A percentile compares a stretch with the other conserved stretches of the same genome.
These are phyloP conservation scores for Hippocampus kuda DNA, from an alignment of 2,797 vertebrate genomes.

Conservation along the genomic window DNA sequence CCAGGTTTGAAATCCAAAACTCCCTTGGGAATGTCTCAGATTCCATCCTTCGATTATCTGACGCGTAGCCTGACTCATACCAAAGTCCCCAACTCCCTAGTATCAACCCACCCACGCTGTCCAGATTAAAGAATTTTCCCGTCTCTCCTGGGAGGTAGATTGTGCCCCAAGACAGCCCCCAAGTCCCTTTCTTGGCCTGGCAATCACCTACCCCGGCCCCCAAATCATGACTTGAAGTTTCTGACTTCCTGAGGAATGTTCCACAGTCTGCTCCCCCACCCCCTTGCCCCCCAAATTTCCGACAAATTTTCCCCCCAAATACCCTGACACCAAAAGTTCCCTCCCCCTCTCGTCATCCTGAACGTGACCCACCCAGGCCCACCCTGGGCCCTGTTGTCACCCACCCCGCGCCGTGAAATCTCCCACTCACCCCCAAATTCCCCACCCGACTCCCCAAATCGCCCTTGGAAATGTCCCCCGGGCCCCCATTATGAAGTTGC, in stretches of 20 bases:
- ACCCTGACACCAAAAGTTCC: not conserved
- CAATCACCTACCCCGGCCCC: constrained; percentile 15
- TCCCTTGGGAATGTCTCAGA: not conserved
- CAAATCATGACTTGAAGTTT: constrained; percentile 29
- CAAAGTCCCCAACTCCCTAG: not conserved
- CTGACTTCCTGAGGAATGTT: not conserved
- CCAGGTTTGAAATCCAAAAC: not conserved
- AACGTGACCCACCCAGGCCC: constrained; percentile 48
- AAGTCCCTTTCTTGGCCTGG: constrained; percentile 29
- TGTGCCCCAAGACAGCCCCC: constrained; percentile 45
- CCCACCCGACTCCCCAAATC: not conserved
- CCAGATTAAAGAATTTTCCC: too few species aligned
- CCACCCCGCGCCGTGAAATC: not conserved
- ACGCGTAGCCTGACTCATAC: not conserved
- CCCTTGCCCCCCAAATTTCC: not conserved
- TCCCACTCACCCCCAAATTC: not conserved
- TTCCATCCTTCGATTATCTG: too few species aligned
- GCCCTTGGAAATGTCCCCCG: not conserved
- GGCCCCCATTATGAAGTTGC: not conserved
- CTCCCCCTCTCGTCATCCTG: constrained; percentile 16
- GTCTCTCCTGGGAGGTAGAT: too few species aligned
- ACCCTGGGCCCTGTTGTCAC: not conserved
- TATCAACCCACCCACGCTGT: too few species aligned
- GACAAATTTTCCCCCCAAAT: too few species aligned
- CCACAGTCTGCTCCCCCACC: not conserved